Conservation (phyloP, 2,797 vertebrate genomes). For the Nannoperca obscura region DNA sequence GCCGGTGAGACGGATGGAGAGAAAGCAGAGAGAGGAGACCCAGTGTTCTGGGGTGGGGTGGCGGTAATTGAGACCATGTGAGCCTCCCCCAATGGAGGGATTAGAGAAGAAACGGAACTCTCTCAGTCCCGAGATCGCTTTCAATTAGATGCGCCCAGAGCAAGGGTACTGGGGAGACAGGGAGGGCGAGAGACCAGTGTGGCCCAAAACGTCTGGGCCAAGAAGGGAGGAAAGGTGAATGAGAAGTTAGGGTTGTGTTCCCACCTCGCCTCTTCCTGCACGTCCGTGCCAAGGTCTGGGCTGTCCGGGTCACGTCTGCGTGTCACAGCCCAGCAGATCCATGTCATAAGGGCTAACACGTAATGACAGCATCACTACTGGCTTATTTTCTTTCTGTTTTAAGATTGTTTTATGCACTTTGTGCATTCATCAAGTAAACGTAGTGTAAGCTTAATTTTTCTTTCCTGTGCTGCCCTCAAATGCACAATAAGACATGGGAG, state of each 20-base stretch:
- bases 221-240: slow-evolving; percentile 65
- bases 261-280: slow-evolving; percentile 68
- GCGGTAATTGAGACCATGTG: slow-evolving; percentile 99
- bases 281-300: slow-evolving; percentile 64
- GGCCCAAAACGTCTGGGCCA: slow-evolving; percentile 53
- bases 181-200: slow-evolving; percentile 87
- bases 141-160: slow-evolving; percentile 99
- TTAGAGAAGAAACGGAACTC: slow-evolving; percentile 98
- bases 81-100: slow-evolving; percentile 92
- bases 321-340: slow-evolving; percentile 77
- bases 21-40: slow-evolving; percentile 86
- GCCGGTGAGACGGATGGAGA: slow-evolving; percentile 69
- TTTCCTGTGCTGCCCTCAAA: slow-evolving; percentile 1
- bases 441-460: neutral
- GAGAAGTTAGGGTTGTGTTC: slow-evolving; percentile 78
- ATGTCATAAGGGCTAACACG: slow-evolving; percentile 41
- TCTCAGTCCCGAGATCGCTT: slow-evolving; percentile 94
- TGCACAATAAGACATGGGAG: neutral
- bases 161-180: slow-evolving; percentile 87
- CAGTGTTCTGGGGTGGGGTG: slow-evolving; percentile 81
- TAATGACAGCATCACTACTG: slow-evolving; percentile 19
- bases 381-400: neutral
- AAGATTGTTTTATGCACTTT: no score
- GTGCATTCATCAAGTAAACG: neutral
- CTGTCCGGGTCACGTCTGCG: slow-evolving; percentile 80